Base-by-base conservation (phyloP, 2,113 vertebrate species). In the Numida meleagris region DNA sequence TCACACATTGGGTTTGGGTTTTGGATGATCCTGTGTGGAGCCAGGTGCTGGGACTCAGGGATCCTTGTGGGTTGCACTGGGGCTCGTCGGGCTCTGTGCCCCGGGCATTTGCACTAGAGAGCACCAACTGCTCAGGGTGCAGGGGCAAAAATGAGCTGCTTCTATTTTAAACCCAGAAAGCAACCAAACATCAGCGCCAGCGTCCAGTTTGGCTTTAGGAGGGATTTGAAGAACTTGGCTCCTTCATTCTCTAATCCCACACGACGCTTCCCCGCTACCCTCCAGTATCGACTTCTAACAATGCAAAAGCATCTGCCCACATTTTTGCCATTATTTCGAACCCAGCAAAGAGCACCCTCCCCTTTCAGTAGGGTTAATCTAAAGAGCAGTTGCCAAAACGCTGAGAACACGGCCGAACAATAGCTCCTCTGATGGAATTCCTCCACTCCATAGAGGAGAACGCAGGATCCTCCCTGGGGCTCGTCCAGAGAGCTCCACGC, bases 331-430 rank as follows among this genome's bases (percentile, higher is more conserved):
- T 80, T 85, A 89, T 73, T 93, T 73, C 82, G 45, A 92, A 58
- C 17, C 42, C 51, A 0, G 91, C 88, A 83, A 73, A 92, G 90
- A 94, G 83, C 90, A 95, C 23, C 70, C 92, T 95, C 81, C 80
- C 86, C 58, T 95, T 92, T 96, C 93, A 82, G 84, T 58, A 89
- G 94, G 94, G 94, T 96, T 96, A 96, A 97, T 95, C 82, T 90
- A 88, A 95, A 96, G 94, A 95, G 88, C 93, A 95, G 96, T 96
- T 97, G 95, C 95, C 95, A 93, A 96, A 96, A 94, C 13, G 88
- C 95, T 92, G 94, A 89, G 91, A 95, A 94, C 93, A 95, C 53
- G 82, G 75, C 0, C 1, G 2, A 93, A 97, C 97, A 97, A 97
- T 94, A 88, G 97, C 57, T 70, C 62, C 96, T 97, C 96, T 97